Evolutionary conservation across 1,140 invertebrate genomes (phyloP).

Genomic region (Drosophila kanapiae): DNA sequence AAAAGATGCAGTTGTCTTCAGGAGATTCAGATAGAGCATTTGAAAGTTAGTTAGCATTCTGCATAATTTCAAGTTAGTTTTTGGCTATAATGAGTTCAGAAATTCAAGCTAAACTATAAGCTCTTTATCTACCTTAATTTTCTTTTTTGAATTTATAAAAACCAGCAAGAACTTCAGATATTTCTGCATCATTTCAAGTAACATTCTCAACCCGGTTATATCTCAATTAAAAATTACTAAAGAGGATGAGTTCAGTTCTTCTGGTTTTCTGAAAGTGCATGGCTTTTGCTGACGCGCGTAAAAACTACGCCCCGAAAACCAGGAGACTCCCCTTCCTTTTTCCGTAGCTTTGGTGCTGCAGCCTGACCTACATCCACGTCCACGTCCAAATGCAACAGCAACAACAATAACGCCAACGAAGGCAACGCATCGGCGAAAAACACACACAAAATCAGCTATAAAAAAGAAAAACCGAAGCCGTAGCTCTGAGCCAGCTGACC

Average conservation of each 20-base stretch:
- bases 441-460: conserved; percentile 20
- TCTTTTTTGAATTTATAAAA: too few relatives aligned
- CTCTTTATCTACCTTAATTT: too few relatives aligned
- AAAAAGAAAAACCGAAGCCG: conserved; percentile 43
- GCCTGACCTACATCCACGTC: conserved; percentile 72
- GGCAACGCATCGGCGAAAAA: conserved; percentile 20
- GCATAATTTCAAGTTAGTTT: too few relatives aligned
- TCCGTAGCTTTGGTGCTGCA: conserved; percentile 31
- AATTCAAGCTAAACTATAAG: too few relatives aligned
- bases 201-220: too few relatives aligned
- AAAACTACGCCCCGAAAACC: conserved; percentile 64
- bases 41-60: too few relatives aligned
- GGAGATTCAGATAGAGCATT: neutral
- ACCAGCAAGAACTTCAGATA: too few relatives aligned
- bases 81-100: too few relatives aligned
- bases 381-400: conserved; percentile 20
- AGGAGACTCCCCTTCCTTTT: conserved; percentile 1
- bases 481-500: conserved; percentile 60
- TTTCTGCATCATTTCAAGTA: too few relatives aligned
- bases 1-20: neutral
- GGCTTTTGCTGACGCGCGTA: conserved; percentile 76
- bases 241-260: too few relatives aligned
- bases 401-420: neutral
- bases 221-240: too few relatives aligned
- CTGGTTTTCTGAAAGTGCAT: neutral